Base-by-base conservation (phyloP, 2,888 invertebrate species). In the Macrophya alboannulata region DNA sequence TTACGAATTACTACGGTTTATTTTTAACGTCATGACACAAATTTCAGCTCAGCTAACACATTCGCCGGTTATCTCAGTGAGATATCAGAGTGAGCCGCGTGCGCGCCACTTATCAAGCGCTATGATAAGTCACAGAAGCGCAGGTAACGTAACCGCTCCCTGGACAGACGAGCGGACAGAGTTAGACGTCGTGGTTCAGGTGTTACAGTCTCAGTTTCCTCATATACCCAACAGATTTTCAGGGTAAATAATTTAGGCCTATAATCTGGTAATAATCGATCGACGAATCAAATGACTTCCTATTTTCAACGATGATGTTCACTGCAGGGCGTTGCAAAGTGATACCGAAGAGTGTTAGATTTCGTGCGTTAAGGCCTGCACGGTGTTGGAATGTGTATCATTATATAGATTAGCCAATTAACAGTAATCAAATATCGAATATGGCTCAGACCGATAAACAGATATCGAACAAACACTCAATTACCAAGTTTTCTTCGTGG, bases 201-300 rank as follows among this genome's bases (percentile, higher is more conserved):
- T 91, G 92, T 93, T 92, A 92, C 90, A 93, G 92, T 93, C 93
- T 93, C 93, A 93, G 92, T 93, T 93, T 93, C 92, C 92, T 91
- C 86, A 88, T 87, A 85, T 55, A 17, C 55, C 17, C n/a, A 55
- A 37, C 15, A 25, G 9, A 17, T 31, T n/a, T 10, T 25, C 12
- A 74, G 45, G 15, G 4, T 74, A 55, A 77, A 77, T 31, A 77
- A 15, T 48, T 25, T 76, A 4, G 37, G 71, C 1, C 1, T 31
- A 2, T 5, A 40, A 71, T 12, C 17, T 21, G 76, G 12, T 15
- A 25, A 31, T 8, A 17, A 77, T 51, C 12, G 6, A 77, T 31
- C 77, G 9, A 21, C 15, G 85, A 85, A 88, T 90, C 93, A 93
- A 93, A 94, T 93, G 93, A 93, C 93, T 89, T 92, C 91, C 92